Conservation (phyloP, 2,797 vertebrate genomes). For the Sebastes cheni region DNA sequence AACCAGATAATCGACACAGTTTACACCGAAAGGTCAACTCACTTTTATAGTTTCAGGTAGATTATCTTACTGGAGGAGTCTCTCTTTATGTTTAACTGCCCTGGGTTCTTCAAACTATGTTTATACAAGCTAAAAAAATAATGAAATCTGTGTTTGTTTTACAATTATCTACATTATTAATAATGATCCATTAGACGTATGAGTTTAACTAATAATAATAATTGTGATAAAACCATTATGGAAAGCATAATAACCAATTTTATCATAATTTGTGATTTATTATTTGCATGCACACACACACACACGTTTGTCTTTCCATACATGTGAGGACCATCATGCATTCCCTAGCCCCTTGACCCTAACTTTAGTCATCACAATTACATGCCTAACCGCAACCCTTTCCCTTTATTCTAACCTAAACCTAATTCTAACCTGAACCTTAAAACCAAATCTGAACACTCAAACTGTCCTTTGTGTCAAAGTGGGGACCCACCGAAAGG, state of each 20-base stretch:
- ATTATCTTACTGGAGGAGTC: too few species aligned
- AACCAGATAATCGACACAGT: too few species aligned
- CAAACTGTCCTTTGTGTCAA: not conserved
- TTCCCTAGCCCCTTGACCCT: not conserved
- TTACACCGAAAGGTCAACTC: too few species aligned
- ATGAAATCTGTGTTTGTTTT: too few species aligned
- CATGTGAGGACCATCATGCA: not conserved
- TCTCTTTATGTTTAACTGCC: too few species aligned
- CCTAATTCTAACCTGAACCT: not conserved
- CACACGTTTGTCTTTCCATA: not conserved
- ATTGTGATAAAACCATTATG: not conserved
- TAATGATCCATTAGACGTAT: too few species aligned
- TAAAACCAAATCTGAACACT: not conserved
- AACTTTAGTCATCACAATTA: not conserved
- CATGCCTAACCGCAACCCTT: fast-evolving
- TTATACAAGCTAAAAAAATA: too few species aligned
- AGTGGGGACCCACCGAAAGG: not conserved
- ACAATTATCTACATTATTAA: too few species aligned
- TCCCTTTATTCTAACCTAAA: not conserved
- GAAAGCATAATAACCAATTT: not conserved
- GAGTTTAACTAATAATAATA: too few species aligned
- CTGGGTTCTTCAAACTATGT: too few species aligned
- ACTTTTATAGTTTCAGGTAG: too few species aligned
- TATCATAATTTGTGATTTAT: not conserved
- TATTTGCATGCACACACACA: not conserved